These are phyloP conservation scores for Tanytarsus gracilentus DNA, from an alignment of 2,888 invertebrate species.

Conservation along the genomic window DNA sequence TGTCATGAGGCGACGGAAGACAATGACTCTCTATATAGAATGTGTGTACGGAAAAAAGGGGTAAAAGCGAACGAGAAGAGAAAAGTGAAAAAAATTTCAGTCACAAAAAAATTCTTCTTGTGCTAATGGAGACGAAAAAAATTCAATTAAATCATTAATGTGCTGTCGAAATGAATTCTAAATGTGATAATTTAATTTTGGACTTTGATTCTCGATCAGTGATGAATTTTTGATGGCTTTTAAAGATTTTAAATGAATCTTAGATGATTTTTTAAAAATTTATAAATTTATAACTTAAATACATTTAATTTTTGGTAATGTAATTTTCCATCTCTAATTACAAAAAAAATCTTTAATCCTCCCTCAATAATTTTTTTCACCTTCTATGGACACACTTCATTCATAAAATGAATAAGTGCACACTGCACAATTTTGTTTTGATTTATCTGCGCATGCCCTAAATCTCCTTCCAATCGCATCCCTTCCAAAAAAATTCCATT, in stretches of 20 bases:
- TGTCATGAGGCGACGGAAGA: too few relatives aligned
- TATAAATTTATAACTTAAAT: too few relatives aligned
- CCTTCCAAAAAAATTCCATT: conserved; percentile 6
- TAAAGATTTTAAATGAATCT: too few relatives aligned
- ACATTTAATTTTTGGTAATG: too few relatives aligned
- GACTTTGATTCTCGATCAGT: background rate
- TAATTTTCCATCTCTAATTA: too few relatives aligned
- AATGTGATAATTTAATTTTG: background rate
- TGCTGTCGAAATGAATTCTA: background rate
- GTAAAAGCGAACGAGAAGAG: conserved; percentile 8
- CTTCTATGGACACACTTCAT: background rate
- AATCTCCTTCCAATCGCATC: background rate
- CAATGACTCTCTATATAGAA: too few relatives aligned
- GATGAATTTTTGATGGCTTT: too few relatives aligned
- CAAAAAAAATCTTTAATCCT: too few relatives aligned
- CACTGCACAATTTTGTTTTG: conserved; percentile 22
- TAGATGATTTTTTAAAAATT: too few relatives aligned
- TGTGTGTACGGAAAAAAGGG: too few relatives aligned
- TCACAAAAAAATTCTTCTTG: background rate
- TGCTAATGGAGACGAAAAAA: background rate
- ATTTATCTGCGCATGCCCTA: conserved; percentile 4
- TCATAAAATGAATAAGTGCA: background rate
- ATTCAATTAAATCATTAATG: conserved; percentile 24
- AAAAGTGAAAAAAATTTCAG: conserved; percentile 18
- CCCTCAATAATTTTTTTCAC: too few relatives aligned